Base-by-base conservation (phyloP, 2,797 vertebrate species). In the Rhinella marina region DNA sequence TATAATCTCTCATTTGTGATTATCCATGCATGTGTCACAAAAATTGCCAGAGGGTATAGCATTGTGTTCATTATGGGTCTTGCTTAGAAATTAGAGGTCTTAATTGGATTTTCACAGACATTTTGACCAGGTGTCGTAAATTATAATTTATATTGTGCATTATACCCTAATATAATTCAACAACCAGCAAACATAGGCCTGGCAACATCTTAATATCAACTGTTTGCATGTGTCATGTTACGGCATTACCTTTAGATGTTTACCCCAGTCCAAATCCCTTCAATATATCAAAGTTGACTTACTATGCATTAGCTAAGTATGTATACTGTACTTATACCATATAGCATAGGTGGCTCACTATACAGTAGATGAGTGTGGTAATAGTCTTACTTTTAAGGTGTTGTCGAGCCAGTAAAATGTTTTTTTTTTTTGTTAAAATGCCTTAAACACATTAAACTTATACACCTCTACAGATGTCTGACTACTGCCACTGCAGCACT, bases 21-120 rank as follows among this genome's bases (percentile, higher is more conserved):
- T 84, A 84, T 27, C 32, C 82, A 76, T 73, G 56, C 56, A 61
- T 62, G 68, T 48, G 16, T 62, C 76, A 23, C 81, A 29, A 52
- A 29, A 29, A 21, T 27, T 56, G 14, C 82, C 59, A 13, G 54
- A 73, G 54, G 68, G 68, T 56, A 23, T 16, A 59, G 21, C 54
- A 59, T 62, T 84, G 73, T 76, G 70, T 84, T 84, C 5, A 48
- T 73, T 25, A 48, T n/a, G 54, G 23, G 70, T 25, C 70, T 76
- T 62, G 56, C 56, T 75, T 56, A 84, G 54, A 75, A 84, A 73
- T 48, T 57, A 84, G 29, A 48, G 12, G 17, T 84, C 29, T 25
- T 84, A 73, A 84, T 84, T 84, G 25, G 32, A 61, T 62, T 84
- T 50, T 50, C 32, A 59, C 68, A 70, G 57, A 70, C 68, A 25